phyloP scores from a whole-genome alignment of 1,140 invertebrate genomes.

The Himalopsyche phryganea region DNA sequence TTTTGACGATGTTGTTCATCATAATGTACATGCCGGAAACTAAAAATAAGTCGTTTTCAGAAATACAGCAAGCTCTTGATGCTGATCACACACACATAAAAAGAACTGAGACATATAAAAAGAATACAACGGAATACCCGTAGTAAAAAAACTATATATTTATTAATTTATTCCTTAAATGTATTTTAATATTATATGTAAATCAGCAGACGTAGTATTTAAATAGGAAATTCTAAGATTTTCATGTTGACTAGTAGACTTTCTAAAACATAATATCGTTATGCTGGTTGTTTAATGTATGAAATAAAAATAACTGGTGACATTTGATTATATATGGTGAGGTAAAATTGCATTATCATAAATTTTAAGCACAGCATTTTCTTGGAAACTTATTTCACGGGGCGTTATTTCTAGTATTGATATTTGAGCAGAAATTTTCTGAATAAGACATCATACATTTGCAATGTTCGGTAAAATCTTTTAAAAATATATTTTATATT shows the following conservation, averaged over 20 bases:
- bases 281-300: not conserved
- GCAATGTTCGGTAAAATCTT: too few species aligned
- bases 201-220: too few species aligned
- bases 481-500: too few species aligned
- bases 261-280: not conserved
- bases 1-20: conserved; percentile 22
- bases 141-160: not conserved
- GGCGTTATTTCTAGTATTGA: too few species aligned
- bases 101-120: not conserved
- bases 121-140: not conserved
- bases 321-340: not conserved
- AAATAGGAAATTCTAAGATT: too few species aligned
- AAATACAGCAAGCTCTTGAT: conserved; percentile 28
- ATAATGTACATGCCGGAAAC: conserved; percentile 32
- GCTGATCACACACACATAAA: conserved; percentile 2
- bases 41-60: conserved; percentile 28
- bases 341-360: conserved; percentile 7
- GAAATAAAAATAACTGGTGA: not conserved
- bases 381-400: too few species aligned
- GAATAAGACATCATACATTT: too few species aligned
- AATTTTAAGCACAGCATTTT: not conserved
- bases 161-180: not conserved
- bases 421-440: too few species aligned
- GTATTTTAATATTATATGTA: too few species aligned
- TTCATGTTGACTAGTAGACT: not conserved